Evolutionary conservation across 2,888 invertebrate genomes (phyloP).

Genomic region (Cabera pusaria): DNA sequence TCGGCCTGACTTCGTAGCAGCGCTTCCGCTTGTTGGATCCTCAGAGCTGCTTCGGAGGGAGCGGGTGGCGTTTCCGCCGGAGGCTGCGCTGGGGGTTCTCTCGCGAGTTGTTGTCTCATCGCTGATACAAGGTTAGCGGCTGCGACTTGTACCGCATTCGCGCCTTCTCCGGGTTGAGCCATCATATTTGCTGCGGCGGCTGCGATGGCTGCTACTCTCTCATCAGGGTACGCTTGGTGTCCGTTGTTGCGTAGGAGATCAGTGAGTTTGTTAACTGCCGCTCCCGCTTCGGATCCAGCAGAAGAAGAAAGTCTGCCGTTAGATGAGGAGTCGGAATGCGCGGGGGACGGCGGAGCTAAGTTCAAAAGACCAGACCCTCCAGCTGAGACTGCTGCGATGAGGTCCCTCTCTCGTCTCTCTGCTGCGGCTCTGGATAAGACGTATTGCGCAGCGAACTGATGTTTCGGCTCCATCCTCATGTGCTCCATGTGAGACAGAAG

Average conservation of each 20-base stretch:
- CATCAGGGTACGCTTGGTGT: conserved; percentile 85
- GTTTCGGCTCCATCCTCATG: conserved; percentile 98
- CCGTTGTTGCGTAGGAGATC: conserved; percentile 87
- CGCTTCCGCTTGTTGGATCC: conserved; percentile 92
- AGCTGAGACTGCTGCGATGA: conserved; percentile 87
- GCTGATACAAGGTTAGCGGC: conserved; percentile 90
- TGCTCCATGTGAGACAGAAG: conserved; percentile 97
- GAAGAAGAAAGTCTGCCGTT: conserved; percentile 92
- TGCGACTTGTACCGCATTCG: conserved; percentile 88
- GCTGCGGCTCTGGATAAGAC: conserved; percentile 95
- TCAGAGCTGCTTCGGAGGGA: conserved; percentile 89
- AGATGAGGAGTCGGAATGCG: conserved; percentile 94
- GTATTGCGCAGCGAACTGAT: conserved; percentile 97
- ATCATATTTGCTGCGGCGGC: conserved; percentile 85
- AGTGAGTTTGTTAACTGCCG: conserved; percentile 83
- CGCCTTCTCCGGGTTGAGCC: conserved; percentile 84
- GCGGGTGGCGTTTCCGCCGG: conserved; percentile 91
- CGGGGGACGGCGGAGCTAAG: conserved; percentile 92
- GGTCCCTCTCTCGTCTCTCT: conserved; percentile 93
- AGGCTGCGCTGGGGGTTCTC: conserved; percentile 85
- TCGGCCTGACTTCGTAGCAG: conserved; percentile 93
- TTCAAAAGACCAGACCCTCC: conserved; percentile 85
- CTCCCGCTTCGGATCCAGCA: conserved; percentile 89
- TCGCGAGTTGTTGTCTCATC: conserved; percentile 85
- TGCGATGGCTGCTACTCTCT: conserved; percentile 88